phyloP scores from a whole-genome alignment of 1,140 invertebrate species.

The Drosophila pachea region DNA sequence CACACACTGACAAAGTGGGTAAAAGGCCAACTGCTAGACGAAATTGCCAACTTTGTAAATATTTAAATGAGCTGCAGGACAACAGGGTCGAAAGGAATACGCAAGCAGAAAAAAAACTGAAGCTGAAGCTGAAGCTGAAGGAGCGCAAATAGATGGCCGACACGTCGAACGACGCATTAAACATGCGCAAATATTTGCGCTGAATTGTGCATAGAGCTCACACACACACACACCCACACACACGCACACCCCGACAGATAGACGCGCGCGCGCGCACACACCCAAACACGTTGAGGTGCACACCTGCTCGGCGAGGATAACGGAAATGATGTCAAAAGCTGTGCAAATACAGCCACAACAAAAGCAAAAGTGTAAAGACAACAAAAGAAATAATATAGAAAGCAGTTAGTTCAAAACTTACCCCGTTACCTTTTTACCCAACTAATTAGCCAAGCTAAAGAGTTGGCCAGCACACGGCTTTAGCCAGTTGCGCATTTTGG shows the following conservation, averaged over 20 bases:
- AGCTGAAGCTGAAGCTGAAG: too few relatives aligned
- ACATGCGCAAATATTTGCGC: slow-evolving; percentile 73
- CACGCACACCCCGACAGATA: too few relatives aligned
- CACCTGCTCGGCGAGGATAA: slow-evolving; percentile 39
- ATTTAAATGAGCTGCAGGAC: slow-evolving; percentile 62
- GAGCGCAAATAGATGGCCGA: slow-evolving; percentile 49
- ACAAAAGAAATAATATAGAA: background rate
- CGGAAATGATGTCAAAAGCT: slow-evolving; percentile 64
- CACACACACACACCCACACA: too few relatives aligned
- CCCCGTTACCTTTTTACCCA: slow-evolving; percentile 13
- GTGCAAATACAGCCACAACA: slow-evolving; percentile 45
- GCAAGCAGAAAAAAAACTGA: slow-evolving; percentile 51
- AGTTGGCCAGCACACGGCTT: background rate
- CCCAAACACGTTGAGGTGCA: slow-evolving; percentile 31
- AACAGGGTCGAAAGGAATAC: slow-evolving; percentile 17
- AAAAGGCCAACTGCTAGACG: slow-evolving; percentile 22
- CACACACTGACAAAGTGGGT: background rate
- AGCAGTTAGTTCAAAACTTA: slow-evolving; percentile 32
- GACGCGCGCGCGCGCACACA: too few relatives aligned
- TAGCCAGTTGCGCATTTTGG: slow-evolving; percentile 37
- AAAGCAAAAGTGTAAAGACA: slow-evolving; percentile 12
- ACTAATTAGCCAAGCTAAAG: slow-evolving; percentile 26
- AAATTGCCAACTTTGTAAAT: slow-evolving; percentile 60
- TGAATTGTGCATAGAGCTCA: too few relatives aligned
- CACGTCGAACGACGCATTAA: slow-evolving; percentile 73